Base-by-base conservation (phyloP, 2,888 invertebrate genomes). In the Pyrgus malvae region DNA sequence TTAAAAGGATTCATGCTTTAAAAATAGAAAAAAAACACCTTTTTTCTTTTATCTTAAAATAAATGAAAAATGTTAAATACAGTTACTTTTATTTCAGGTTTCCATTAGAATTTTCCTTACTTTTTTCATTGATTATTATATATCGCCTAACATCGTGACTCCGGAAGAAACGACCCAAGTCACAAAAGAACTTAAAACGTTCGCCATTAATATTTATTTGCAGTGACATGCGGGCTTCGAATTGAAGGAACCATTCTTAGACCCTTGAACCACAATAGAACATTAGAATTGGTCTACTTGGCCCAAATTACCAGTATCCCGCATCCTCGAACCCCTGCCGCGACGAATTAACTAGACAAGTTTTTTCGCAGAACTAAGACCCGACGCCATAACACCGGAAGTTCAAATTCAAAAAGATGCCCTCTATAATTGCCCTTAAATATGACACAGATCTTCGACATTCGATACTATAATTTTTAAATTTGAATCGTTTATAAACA, bases 221-320 rank as follows among this genome's bases (percentile, higher is more conserved):
- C 75, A 62, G 63, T 64, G 66, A 58, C 72, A 87, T 89, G 89
- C 89, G 89, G 89, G 89, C 75, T 63, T 61, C 74, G 63, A 41
- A 63, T 70, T 74, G 69, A 83, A 87, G 85, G 80, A 87, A 78
- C 78, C 59, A 80, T 82, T 85, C 87, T 87, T 87, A 69, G 70
- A 64, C 77, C 76, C 74, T 74, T 69, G 62, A 67, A 58, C 64
- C 68, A 79, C 79, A 88, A 88, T 86, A 76, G 81, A 64, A 69
- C 65, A 70, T 60, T 69, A 67, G 71, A 83, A 85, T 88, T 83
- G 83, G 80, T 74, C 78, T 83, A 82, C 89, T 88, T 81, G 76
- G 72, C 75, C 79, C 81, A 84, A 90, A 89, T 89, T 88, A 85
- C 84, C 87, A 76, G 72, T 80, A 82, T 83, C 89, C 89, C 88